Evolutionary conservation across 2,888 invertebrate species (phyloP), one percentile per base, ranked within the genome.

Genomic region (Ectemnius continuus): DNA sequence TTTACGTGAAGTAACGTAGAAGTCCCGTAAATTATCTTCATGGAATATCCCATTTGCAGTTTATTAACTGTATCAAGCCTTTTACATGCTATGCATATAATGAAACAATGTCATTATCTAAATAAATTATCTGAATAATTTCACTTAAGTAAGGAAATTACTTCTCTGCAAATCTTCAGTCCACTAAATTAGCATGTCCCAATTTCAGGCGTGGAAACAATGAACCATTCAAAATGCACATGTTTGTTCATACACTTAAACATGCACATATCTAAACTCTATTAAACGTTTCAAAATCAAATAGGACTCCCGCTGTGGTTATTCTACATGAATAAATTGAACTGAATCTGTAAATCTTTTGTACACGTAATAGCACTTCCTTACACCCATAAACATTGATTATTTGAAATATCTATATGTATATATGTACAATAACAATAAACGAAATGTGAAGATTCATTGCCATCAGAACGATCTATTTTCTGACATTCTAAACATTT

Each of bases 11-110:
- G 52, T 56, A 36, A 23, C 1, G 14, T 67, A 47, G 70, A 57
- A 72, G 61, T 71, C 59, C 57, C 71, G 63, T 61, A 63, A 61
- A 13, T 28, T 79, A 79, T 78, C 71, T 80, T 75, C 77, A 36
- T 36, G 36, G 36, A 36, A 36, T 36, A 79, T 69, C 64, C 58
- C 14, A 66, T 20, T 52, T 69, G 16, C 20, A 70, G 71, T 73
- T 74, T 68, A 63, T 72, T 59, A 69, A 46, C 61, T 45, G 60
- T 0, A 56, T 60, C 28, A 20, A 64, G 59, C 61, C 69, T 76
- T 79, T 74, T 67, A 73, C 67, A 71, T n/a, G 36, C 67, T 59
- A 67, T 26, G 60, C 61, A 48, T 65, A 73, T 52, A 75, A 68
- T 36, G 36, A 36, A 36, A 36, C 36, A 36, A 36, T 48, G 60